These are phyloP conservation scores for Acronicta aceris DNA, from an alignment of 2,888 invertebrate species.

Conservation along the genomic window DNA sequence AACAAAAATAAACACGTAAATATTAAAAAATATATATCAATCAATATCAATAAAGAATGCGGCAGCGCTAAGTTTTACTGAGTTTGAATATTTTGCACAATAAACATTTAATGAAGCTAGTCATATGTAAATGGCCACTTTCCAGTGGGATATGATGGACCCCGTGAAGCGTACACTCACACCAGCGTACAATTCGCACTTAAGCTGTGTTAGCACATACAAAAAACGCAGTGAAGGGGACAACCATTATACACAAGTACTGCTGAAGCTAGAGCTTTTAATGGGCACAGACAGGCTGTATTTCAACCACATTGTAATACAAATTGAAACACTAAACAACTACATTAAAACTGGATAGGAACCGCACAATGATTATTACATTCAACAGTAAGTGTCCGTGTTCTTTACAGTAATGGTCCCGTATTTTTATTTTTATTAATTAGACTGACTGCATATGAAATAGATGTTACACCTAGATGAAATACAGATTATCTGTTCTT, in stretches of 20 bases:
- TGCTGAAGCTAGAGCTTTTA: slow-evolving; percentile 29
- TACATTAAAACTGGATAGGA: no score
- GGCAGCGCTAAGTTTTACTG: no score
- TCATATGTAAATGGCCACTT: slow-evolving; percentile 25
- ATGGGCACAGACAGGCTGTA: background rate
- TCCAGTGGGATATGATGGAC: slow-evolving; percentile 27
- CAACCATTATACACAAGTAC: slow-evolving; percentile 40
- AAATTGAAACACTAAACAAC: background rate
- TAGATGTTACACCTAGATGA: background rate
- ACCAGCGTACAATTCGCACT: slow-evolving; percentile 58
- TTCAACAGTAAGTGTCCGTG: no score
- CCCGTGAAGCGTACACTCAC: slow-evolving; percentile 50
- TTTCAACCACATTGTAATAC: background rate
- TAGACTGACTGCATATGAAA: background rate
- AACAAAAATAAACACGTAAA: background rate
- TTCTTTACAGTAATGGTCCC: no score
- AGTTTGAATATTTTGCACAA: slow-evolving; percentile 48
- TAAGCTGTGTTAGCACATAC: slow-evolving; percentile 70
- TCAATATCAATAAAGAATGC: no score
- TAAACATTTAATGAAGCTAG: slow-evolving; percentile 7
- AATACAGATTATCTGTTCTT: background rate
- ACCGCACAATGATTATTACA: no score
- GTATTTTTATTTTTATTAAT: no score
- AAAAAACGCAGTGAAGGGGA: slow-evolving; percentile 62
- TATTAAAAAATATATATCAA: no score